Percentiles rank a stretch among this genome's conserved stretches.
Evolutionary conservation across 2,113 vertebrate genomes (phyloP).

Genomic region (Ceyx cyanopectus): DNA sequence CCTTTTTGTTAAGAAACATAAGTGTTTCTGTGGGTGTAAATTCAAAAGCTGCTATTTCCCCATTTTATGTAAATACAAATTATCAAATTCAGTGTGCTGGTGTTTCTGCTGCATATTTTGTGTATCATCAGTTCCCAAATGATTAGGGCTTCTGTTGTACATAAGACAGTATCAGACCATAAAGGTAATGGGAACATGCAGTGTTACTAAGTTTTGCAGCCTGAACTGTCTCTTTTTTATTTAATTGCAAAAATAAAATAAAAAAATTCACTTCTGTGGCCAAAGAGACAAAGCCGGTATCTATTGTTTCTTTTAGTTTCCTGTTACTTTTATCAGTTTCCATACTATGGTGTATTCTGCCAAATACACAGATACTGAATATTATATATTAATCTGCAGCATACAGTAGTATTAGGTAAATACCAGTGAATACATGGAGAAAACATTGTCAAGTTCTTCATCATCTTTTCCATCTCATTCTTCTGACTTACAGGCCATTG

Average conservation of each 20-base stretch:
- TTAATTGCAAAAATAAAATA: not conserved
- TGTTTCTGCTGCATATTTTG: not conserved
- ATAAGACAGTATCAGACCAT: not conserved
- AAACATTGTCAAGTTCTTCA: not conserved
- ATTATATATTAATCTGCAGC: not conserved
- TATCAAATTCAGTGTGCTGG: not conserved
- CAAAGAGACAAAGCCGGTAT: not conserved
- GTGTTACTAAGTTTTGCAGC: not conserved
- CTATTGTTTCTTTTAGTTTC: not conserved
- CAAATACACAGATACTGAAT: not conserved
- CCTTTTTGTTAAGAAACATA: not conserved
- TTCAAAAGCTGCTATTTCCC: not conserved
- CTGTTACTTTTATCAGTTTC: conserved; percentile 3
- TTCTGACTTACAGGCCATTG: not conserved
- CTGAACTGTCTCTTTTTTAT: not conserved
- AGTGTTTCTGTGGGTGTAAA: not conserved
- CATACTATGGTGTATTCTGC: not conserved
- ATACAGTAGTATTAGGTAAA: not conserved
- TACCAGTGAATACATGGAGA: not conserved
- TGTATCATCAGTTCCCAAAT: not conserved
- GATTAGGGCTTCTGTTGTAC: not conserved
- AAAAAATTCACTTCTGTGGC: not conserved
- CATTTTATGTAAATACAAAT: not conserved
- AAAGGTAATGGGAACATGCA: not conserved
- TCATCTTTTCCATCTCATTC: not conserved